phyloP scores from a whole-genome alignment of 2,113 vertebrate species.

The Sturnira hondurensis region DNA sequence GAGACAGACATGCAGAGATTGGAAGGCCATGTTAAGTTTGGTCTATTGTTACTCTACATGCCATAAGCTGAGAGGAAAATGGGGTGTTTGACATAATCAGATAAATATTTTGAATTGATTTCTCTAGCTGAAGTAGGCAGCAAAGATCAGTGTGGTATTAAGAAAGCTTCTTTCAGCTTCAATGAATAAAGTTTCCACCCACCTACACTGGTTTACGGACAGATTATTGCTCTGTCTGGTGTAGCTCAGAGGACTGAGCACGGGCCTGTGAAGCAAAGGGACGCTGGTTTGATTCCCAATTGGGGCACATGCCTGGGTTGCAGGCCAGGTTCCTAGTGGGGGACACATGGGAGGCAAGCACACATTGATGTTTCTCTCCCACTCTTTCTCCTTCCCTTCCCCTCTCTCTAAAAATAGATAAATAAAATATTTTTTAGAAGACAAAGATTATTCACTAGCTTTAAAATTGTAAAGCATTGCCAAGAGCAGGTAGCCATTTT shows the following conservation, averaged over 20 bases:
- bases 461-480: neutral
- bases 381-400: too few relatives aligned
- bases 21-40: neutral
- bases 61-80: neutral
- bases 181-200: neutral
- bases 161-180: neutral
- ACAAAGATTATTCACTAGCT: neutral
- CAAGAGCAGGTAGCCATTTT: neutral
- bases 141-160: neutral
- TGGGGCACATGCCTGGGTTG: too few relatives aligned
- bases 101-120: neutral
- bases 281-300: too few relatives aligned
- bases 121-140: neutral
- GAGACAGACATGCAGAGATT: neutral
- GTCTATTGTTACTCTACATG: neutral
- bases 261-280: too few relatives aligned
- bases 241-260: too few relatives aligned
- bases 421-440: too few relatives aligned
- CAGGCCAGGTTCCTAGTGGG: too few relatives aligned
- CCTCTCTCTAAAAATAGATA: too few relatives aligned
- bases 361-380: too few relatives aligned
- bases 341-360: too few relatives aligned
- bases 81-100: neutral
- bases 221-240: too few relatives aligned
- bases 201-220: neutral